Base-by-base conservation (phyloP, 2,797 vertebrate genomes). In the Toxotes lorentzi region DNA sequence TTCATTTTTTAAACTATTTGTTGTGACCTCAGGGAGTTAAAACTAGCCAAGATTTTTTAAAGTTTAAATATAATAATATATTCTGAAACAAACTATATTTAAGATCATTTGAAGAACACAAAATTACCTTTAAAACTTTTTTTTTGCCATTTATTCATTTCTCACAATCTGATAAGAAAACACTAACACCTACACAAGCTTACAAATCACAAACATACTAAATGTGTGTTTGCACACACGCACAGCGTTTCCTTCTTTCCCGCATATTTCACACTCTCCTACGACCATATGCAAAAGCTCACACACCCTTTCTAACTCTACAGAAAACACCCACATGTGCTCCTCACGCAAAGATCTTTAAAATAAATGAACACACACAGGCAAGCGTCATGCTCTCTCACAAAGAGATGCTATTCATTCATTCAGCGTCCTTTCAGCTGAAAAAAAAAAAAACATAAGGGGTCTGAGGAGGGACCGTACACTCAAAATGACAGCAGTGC, bases 361-460 rank as follows among this genome's bases (percentile, higher is more conserved):
- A 84, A 76, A 85, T 74, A 87, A 71, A 91, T 50, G 65, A 80
- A 79, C 12, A 50, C 64, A 80, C 77, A 76, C 68, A 54, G 69
- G 61, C 71, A 71, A 78, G 63, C 51, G 30, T 73, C 60, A 85
- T 24, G 60, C 76, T 58, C 82, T 43, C 82, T 72, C 79, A 89
- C 83, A 93, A 88, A 91, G 82, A 74, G 54, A 64, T 51, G 79
- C 76, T 84, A 86, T 91, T 93, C 90, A 89, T 82, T 91, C 87
- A 91, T 84, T 87, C 81, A 67, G 81, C 56, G 38, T 91, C 84
- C 73, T 90, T 89, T 88, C 82, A 86, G 83, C 76, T 70, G 80
- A 76, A 81, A 78, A 78, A 79, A 76, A 69, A 73, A 48, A 41
- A 35, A 30, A 30, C 0, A 30, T 30, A 30, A 68, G 58, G 78